Base-by-base conservation (phyloP, 2,113 vertebrate genomes). In the Psittacus erithacus region DNA sequence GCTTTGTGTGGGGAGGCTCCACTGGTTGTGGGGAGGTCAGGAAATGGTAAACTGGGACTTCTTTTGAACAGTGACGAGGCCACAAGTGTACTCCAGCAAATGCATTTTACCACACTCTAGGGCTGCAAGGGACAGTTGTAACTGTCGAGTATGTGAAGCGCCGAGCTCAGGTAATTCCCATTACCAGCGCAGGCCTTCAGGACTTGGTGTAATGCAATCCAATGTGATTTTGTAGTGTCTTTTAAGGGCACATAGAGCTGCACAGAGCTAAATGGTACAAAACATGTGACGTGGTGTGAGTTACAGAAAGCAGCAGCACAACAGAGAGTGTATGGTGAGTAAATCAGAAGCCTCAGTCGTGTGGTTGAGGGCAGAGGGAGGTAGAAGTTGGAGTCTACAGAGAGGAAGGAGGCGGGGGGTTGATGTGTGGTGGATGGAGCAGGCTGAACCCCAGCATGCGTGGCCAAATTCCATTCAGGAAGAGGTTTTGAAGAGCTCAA, bases 91-190 rank as follows among this genome's bases (percentile, higher is more conserved):
- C 95, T 62, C 33, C 95, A 17, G 68, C 38, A 86, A 87, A 88
- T 22, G 13, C 23, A 2, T 29, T 82, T 90, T 38, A 93, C 62
- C 90, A 4, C 69, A 35, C 53, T 39, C 52, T 29, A 1, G 88
- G 50, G 93, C 90, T 88, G 82, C 93, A 65, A 10, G 81, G 91
- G 92, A 89, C 92, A 71, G 79, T 15, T 94, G 94, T 91, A 93
- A 44, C 96, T 97, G 93, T 96, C 96, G 90, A 65, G 91, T 62
- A n/a, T 1, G 3, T 15, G 92, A 90, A 83, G 14, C 8, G 53
- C 35, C 16, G 6, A 12, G 93, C 41, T 55, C 87, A 65, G 96
- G 95, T 88, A 95, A 94, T 89, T n/a, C 93, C 71, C 77, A 43
- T 59, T 24, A 2, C 3, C 14, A 38, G 69, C 0, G 8, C 82